Conservation (phyloP, 1,140 invertebrate species). For the Papilio helenus region DNA sequence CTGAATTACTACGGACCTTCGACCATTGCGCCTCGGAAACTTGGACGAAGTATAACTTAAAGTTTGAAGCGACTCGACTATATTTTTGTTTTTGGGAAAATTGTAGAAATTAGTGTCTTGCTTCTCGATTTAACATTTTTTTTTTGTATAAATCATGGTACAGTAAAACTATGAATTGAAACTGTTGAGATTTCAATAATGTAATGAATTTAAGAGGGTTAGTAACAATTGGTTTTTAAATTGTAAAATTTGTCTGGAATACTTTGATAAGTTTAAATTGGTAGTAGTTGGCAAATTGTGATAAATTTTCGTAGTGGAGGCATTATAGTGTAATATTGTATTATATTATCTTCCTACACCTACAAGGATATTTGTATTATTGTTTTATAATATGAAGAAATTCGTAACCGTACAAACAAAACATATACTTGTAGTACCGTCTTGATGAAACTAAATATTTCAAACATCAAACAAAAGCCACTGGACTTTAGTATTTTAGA, state of each 20-base stretch:
- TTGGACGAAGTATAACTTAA: neutral
- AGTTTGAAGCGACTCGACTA: neutral
- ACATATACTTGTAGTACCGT: neutral
- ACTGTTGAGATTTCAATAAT: too few relatives aligned
- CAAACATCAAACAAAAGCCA: conserved; percentile 13
- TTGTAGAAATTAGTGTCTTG: neutral
- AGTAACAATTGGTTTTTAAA: too few relatives aligned
- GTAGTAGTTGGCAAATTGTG: too few relatives aligned
- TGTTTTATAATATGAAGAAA: neutral
- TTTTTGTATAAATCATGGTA: neutral
- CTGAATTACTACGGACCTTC: conserved; percentile 52
- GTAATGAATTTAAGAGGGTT: too few relatives aligned
- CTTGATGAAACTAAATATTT: neutral
- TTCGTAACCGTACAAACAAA: neutral
- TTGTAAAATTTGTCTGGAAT: too few relatives aligned
- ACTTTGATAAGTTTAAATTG: too few relatives aligned
- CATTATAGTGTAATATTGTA: neutral
- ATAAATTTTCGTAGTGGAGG: neutral
- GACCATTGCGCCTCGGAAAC: conserved; percentile 1
- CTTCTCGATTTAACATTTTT: neutral
- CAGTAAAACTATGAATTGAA: too few relatives aligned
- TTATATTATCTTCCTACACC: neutral
- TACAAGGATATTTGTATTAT: neutral
- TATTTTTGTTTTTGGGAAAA: conserved; percentile 31
- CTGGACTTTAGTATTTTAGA: neutral